Conservation (phyloP, 2,888 invertebrate genomes). For the Sylvicola cinctus region DNA sequence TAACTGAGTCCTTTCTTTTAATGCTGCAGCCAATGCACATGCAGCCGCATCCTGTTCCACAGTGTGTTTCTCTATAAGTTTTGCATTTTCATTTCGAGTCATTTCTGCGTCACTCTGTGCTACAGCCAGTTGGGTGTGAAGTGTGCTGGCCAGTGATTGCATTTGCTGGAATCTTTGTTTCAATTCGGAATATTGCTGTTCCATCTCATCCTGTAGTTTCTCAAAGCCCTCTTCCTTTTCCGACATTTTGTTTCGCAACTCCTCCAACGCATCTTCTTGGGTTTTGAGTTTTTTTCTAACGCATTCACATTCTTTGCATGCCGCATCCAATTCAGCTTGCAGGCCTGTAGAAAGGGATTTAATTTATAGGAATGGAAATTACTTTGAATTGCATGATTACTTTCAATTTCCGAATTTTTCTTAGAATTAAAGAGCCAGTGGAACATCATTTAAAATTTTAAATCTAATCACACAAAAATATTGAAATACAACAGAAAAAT, state of each 20-base stretch:
- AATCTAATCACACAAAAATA: too few species aligned
- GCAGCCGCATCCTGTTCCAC: conserved; percentile 31
- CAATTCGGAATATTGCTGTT: conserved; percentile 26
- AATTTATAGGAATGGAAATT: neutral
- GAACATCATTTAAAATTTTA: neutral
- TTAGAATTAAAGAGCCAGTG: neutral
- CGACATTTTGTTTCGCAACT: conserved; percentile 18
- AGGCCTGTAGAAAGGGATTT: conserved; percentile 16
- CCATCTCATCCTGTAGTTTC: conserved; percentile 25
- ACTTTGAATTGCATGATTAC: neutral
- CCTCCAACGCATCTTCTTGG: conserved; percentile 21
- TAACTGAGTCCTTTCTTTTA: conserved; percentile 33
- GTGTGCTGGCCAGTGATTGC: conserved; percentile 21
- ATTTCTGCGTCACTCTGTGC: conserved; percentile 19
- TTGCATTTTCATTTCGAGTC: conserved; percentile 22
- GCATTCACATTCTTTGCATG: conserved; percentile 23
- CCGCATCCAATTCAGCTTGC: conserved; percentile 21
- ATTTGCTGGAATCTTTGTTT: conserved; percentile 28
- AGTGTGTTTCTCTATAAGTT: conserved; percentile 27
- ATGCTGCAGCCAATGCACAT: conserved; percentile 33
- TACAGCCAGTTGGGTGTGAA: conserved; percentile 20
- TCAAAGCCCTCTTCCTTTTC: conserved; percentile 22
- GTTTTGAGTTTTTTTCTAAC: conserved; percentile 21
- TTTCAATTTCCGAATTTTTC: neutral
- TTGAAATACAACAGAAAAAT: neutral